Evolutionary conservation across 2,888 invertebrate genomes (phyloP).

Genomic region (Sericinus montela): DNA sequence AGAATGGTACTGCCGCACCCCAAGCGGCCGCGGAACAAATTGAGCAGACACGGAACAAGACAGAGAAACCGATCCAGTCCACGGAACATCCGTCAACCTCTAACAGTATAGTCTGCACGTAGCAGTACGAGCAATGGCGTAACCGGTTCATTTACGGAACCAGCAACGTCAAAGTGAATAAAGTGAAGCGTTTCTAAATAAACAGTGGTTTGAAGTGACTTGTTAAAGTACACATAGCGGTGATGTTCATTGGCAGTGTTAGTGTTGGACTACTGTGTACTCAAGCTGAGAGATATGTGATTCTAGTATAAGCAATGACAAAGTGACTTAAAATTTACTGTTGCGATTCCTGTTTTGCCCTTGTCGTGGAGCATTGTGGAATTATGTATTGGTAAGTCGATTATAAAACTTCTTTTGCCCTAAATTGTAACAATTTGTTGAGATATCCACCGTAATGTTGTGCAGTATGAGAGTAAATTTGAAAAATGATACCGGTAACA

Average conservation of each 20-base stretch:
- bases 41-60: constrained; percentile 24
- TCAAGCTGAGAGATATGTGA: constrained; percentile 14
- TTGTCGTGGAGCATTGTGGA: constrained; percentile 1
- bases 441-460: not conserved
- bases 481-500: not conserved
- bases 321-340: constrained; percentile 3
- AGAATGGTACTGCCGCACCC: constrained; percentile 36
- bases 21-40: constrained; percentile 21
- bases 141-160: constrained; percentile 64
- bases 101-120: constrained; percentile 62
- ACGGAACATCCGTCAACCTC: constrained; percentile 45
- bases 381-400: constrained; percentile 12
- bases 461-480: constrained; percentile 1
- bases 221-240: constrained; percentile 6
- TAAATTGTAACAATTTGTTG: too few relatives aligned
- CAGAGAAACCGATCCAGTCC: constrained; percentile 28
- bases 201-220: constrained; percentile 15
- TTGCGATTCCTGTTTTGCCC: constrained; percentile 4
- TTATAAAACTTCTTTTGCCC: not conserved
- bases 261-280: not conserved
- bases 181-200: constrained; percentile 40
- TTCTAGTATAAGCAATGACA: constrained; percentile 15
- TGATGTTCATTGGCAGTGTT: not conserved
- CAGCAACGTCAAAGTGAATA: constrained; percentile 37
- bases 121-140: constrained; percentile 69